Evolutionary conservation across 2,113 vertebrate genomes (phyloP).

Genomic region (Prolemur simus): DNA sequence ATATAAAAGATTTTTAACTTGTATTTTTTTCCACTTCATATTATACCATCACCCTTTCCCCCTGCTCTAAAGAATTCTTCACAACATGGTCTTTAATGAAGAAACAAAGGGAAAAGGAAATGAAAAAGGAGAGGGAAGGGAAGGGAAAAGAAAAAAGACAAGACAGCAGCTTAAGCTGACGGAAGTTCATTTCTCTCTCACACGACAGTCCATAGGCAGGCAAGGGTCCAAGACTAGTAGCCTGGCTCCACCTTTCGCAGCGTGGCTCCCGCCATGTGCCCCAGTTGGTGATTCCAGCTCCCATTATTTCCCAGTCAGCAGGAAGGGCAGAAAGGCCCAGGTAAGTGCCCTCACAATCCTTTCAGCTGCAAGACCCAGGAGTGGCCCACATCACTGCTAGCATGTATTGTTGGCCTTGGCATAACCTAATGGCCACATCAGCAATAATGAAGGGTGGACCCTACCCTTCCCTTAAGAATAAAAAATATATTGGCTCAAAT

Average conservation of each 20-base stretch:
- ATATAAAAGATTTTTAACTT: background rate
- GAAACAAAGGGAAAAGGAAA: background rate
- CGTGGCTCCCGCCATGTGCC: background rate
- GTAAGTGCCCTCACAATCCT: background rate
- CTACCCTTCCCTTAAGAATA: background rate
- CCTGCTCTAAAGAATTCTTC: background rate
- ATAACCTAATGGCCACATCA: background rate
- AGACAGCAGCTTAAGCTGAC: background rate
- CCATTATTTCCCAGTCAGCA: background rate
- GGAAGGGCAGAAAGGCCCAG: background rate
- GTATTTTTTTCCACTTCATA: background rate
- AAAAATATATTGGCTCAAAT: background rate
- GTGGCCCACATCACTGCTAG: background rate
- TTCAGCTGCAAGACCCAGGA: background rate
- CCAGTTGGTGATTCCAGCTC: too few relatives aligned
- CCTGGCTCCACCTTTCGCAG: background rate
- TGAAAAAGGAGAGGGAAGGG: background rate
- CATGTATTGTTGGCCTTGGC: background rate
- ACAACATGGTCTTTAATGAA: background rate
- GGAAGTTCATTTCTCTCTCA: background rate
- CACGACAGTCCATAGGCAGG: accelerated
- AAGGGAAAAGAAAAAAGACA: background rate
- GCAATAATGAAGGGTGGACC: background rate
- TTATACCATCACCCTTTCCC: background rate
- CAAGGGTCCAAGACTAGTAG: background rate